A percentile compares a stretch with the other conserved stretches of the same genome.
Conservation (phyloP, 2,113 vertebrate species). For the Hepsetus odoe region DNA sequence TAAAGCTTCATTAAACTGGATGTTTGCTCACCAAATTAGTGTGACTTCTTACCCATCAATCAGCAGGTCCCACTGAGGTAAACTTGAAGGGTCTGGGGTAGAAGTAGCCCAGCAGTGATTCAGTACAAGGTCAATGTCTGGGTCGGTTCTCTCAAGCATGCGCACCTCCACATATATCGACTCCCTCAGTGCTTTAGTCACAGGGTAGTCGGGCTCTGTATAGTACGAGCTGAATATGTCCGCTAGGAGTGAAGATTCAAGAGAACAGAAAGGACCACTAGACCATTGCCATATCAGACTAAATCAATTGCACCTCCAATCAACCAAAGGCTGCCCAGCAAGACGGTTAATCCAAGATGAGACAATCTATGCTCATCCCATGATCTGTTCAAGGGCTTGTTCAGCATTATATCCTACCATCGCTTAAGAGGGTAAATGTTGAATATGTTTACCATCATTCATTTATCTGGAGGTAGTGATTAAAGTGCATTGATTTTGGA, state of each 20-base stretch:
- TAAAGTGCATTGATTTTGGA: too few relatives aligned
- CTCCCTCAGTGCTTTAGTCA: conserved; percentile 68
- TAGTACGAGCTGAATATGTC: conserved; percentile 69
- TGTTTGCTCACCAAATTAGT: not conserved
- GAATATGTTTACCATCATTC: too few relatives aligned
- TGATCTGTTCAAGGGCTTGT: too few relatives aligned
- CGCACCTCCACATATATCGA: conserved; percentile 67
- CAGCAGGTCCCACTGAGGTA: conserved; percentile 74
- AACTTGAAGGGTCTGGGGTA: conserved; percentile 48
- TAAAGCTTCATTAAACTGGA: not conserved
- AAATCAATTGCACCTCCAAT: too few relatives aligned
- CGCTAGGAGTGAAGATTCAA: conserved; percentile 52
- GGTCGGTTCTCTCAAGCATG: conserved; percentile 64
- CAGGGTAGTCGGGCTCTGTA: conserved; percentile 65
- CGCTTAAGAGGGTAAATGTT: too few relatives aligned
- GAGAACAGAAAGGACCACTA: not conserved
- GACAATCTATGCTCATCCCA: too few relatives aligned
- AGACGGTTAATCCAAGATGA: too few relatives aligned
- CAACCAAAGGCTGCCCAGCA: too few relatives aligned
- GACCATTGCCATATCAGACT: too few relatives aligned
- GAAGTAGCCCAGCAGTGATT: conserved; percentile 74
- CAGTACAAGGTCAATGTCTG: conserved; percentile 66
- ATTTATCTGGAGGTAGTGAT: too few relatives aligned
- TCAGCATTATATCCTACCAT: too few relatives aligned
- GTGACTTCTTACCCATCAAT: conserved; percentile 62